Evolutionary conservation across 1,140 invertebrate species (phyloP).

Genomic region (Caenorhabditis latens): DNA sequence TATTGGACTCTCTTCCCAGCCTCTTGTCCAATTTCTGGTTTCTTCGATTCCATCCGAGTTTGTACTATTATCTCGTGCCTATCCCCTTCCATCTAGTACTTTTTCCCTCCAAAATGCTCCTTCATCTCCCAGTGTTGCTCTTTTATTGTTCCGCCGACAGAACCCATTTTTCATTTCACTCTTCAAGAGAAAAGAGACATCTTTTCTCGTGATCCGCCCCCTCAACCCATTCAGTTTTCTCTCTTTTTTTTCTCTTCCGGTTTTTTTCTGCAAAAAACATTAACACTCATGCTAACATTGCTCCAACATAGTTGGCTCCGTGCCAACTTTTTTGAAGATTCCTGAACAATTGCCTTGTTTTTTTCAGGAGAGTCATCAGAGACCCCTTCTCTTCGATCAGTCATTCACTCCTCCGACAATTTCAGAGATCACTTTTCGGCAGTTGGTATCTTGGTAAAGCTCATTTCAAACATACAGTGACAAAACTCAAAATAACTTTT

Average conservation of each 20-base stretch:
- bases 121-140: conserved; percentile 9
- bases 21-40: neutral
- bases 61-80: neutral
- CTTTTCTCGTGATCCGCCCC: conserved; percentile 45
- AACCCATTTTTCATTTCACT: conserved; percentile 55
- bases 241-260: neutral
- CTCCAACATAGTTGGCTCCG: neutral
- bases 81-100: neutral
- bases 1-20: too few species aligned
- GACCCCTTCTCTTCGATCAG: too few species aligned
- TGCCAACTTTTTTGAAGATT: neutral
- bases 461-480: too few species aligned
- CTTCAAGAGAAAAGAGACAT: conserved; percentile 32
- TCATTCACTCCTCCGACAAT: too few species aligned
- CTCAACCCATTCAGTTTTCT: conserved; percentile 45
- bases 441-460: too few species aligned
- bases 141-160: conserved; percentile 44
- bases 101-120: conserved; percentile 7
- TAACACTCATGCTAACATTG: conserved; percentile 3
- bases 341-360: too few species aligned
- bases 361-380: too few species aligned
- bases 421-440: too few species aligned
- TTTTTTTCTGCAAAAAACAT: conserved; percentile 25
- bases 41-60: neutral
- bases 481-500: neutral